Evolutionary conservation across 2,113 vertebrate species (phyloP).

Genomic region (Pseudopipra pipra): DNA sequence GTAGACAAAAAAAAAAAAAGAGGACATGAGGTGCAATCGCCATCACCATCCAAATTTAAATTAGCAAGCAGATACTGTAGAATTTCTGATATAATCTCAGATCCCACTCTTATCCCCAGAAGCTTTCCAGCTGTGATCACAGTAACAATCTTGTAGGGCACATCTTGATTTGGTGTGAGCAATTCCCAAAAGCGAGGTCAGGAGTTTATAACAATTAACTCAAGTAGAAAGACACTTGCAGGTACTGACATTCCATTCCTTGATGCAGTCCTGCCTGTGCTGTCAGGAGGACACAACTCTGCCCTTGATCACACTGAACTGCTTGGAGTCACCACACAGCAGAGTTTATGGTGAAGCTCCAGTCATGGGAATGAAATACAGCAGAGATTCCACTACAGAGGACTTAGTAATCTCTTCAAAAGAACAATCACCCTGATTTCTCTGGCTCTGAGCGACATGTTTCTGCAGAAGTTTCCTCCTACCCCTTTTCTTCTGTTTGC

Average conservation of each 20-base stretch:
- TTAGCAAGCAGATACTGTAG: not conserved
- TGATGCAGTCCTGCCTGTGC: not conserved
- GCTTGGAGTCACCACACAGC: not conserved
- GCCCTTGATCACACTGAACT: not conserved
- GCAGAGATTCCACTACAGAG: not conserved
- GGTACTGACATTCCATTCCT: not conserved
- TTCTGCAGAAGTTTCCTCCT: not conserved
- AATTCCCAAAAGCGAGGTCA: not conserved
- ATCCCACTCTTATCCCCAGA: not conserved
- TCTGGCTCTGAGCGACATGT: fast-evolving
- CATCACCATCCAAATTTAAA: not conserved
- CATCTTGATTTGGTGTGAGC: not conserved
- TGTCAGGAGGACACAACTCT: not conserved
- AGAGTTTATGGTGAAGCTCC: not conserved
- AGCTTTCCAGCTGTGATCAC: not conserved
- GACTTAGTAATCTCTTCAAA: not conserved
- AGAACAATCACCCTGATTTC: not conserved
- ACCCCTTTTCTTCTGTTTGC: not conserved
- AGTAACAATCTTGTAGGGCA: not conserved
- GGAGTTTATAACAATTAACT: not conserved
- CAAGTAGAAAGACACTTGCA: not conserved
- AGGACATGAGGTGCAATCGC: fast-evolving
- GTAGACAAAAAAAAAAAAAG: not conserved
- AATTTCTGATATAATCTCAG: not conserved
- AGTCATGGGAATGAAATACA: not conserved